Evolutionary conservation across 1,140 invertebrate genomes (phyloP).

Genomic region (Coptotermes formosanus): DNA sequence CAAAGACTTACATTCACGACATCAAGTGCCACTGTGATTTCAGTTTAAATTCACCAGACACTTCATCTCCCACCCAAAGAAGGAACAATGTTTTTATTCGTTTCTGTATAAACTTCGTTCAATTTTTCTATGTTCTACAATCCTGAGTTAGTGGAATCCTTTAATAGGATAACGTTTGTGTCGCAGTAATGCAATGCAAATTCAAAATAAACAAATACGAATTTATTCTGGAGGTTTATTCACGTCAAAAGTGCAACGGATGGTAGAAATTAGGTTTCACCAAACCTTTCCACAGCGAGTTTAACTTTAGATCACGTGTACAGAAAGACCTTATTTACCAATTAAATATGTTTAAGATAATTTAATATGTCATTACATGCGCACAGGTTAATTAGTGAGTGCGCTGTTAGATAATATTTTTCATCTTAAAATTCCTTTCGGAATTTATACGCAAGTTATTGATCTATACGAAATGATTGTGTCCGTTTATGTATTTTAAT

Average conservation of each 20-base stretch:
- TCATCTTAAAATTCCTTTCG: too few species aligned
- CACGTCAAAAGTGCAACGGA: not conserved
- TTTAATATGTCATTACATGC: not conserved
- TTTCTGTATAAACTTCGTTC: not conserved
- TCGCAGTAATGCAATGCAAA: slow-evolving; percentile 2
- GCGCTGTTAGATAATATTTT: too few species aligned
- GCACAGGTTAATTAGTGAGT: not conserved
- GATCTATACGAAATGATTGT: too few species aligned
- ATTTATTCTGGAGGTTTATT: not conserved
- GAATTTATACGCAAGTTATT: too few species aligned
- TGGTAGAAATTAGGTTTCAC: not conserved
- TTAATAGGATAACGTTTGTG: not conserved
- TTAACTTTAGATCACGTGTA: not conserved
- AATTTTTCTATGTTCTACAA: not conserved
- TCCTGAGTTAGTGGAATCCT: not conserved
- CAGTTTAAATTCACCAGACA: not conserved
- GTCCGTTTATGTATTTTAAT: too few species aligned
- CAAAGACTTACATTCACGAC: too few species aligned
- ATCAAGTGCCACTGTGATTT: not conserved
- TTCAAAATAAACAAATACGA: not conserved
- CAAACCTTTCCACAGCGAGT: not conserved
- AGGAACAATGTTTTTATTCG: not conserved
- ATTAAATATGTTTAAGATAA: not conserved
- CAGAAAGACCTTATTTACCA: not conserved
- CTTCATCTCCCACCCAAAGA: not conserved